Evolutionary conservation across 2,888 invertebrate species (phyloP).

Genomic region (Platynereis dumerilii): DNA sequence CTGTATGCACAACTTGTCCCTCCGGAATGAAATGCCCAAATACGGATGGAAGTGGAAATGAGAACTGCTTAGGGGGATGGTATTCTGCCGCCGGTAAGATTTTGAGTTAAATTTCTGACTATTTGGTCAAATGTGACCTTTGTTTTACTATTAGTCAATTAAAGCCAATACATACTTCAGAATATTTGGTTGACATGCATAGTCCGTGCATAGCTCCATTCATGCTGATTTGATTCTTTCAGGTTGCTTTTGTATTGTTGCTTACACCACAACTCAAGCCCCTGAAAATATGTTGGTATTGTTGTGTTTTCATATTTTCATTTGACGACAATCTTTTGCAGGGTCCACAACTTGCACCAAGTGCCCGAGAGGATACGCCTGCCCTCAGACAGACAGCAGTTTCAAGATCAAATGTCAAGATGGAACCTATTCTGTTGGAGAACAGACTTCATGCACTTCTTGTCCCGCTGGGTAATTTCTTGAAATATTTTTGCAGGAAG

Average conservation of each 20-base stretch:
- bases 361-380: constrained; percentile 53
- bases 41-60: constrained; percentile 48
- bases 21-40: constrained; percentile 55
- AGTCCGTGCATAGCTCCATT: no score
- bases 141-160: no score
- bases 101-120: background rate
- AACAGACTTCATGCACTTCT: constrained; percentile 49
- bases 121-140: background rate
- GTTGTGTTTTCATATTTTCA: background rate
- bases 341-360: constrained; percentile 42
- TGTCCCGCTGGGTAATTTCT: constrained; percentile 51
- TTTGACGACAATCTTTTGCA: constrained; percentile 1
- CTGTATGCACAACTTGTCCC: constrained; percentile 50
- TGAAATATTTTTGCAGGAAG: no score
- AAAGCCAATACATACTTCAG: no score
- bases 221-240: no score
- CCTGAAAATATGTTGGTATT: no score
- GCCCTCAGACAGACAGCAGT: constrained; percentile 43
- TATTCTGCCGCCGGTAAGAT: constrained; percentile 48
- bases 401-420: constrained; percentile 47
- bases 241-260: no score
- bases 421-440: constrained; percentile 51
- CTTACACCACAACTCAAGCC: no score
- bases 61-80: constrained; percentile 46
- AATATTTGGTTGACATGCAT: no score